Conservation (phyloP, 2,797 vertebrate genomes). For the Cryptoprocta ferox region DNA sequence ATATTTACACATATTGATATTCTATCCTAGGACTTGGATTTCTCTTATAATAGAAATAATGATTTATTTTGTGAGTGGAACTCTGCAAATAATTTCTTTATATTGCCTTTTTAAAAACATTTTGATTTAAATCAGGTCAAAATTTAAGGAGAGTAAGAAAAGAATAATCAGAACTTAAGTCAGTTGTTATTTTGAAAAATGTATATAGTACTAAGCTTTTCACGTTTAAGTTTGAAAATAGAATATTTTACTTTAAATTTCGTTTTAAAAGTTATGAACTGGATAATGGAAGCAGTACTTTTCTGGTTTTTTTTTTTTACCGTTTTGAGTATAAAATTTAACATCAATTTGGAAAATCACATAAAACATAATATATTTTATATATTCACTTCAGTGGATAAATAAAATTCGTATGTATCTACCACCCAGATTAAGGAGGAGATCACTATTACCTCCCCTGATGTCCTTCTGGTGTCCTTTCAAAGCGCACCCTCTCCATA, state of each 20-base stretch:
- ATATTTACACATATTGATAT: not conserved
- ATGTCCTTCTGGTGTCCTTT: not conserved
- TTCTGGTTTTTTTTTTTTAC: not conserved
- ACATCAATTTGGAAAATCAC: not conserved
- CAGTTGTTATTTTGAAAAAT: not conserved
- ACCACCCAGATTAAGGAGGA: not conserved
- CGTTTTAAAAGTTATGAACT: slow-evolving; percentile 38
- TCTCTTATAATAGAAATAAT: slow-evolving; percentile 42
- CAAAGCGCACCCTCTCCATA: not conserved
- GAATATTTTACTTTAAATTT: not conserved
- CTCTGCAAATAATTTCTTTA: slow-evolving; percentile 28
- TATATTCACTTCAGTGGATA: not conserved
- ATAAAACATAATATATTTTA: not conserved
- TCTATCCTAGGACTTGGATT: slow-evolving; percentile 1
- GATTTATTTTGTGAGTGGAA: not conserved
- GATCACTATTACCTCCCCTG: not conserved
- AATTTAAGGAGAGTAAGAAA: slow-evolving; percentile 36
- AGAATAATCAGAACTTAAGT: slow-evolving; percentile 4
- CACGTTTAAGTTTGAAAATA: slow-evolving; percentile 19
- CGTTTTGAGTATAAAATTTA: slow-evolving; percentile 13
- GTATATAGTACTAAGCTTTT: not conserved
- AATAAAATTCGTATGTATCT: not conserved
- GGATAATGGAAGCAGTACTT: not conserved
- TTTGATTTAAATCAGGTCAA: slow-evolving; percentile 31
- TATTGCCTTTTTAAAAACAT: not conserved